A percentile compares a stretch with the other conserved stretches of the same genome.
Conservation (phyloP, 2,888 invertebrate genomes). For the Oxycera nigricornis region DNA sequence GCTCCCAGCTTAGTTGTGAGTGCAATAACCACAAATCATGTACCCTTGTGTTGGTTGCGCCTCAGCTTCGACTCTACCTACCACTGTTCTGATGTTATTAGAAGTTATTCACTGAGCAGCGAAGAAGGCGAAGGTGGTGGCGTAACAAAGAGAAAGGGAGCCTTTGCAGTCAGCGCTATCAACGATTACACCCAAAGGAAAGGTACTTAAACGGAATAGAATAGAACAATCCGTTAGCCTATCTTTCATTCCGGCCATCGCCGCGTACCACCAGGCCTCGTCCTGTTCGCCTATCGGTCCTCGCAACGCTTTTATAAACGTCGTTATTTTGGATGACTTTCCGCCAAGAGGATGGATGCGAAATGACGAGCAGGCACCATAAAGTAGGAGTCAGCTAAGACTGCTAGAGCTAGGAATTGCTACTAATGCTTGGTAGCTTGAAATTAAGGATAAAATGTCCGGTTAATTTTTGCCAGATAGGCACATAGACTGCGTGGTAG, state of each 20-base stretch:
- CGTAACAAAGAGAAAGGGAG: conserved; percentile 15
- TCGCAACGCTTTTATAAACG: conserved; percentile 29
- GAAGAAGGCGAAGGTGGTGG: background rate
- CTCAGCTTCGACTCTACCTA: conserved; percentile 5
- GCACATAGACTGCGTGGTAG: background rate
- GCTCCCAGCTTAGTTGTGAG: conserved; percentile 44
- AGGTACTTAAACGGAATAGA: conserved; percentile 40
- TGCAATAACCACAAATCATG: conserved; percentile 43
- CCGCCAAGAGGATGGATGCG: conserved; percentile 4
- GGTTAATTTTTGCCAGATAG: conserved; percentile 35
- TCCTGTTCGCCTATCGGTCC: background rate
- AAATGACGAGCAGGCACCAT: conserved; percentile 16
- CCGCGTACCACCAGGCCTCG: background rate
- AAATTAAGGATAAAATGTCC: conserved; percentile 40
- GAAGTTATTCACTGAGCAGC: conserved; percentile 37
- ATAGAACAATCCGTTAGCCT: conserved; percentile 40
- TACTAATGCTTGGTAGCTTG: background rate
- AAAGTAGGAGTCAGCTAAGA: conserved; percentile 24
- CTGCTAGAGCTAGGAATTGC: conserved; percentile 10
- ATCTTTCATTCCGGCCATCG: conserved; percentile 35
- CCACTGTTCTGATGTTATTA: conserved; percentile 39
- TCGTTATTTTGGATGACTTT: conserved; percentile 40
- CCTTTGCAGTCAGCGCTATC: conserved; percentile 21
- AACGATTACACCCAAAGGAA: conserved; percentile 40
- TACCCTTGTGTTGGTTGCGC: conserved; percentile 39